Base-by-base conservation (phyloP, 1,140 invertebrate species). In the Lasaia peninsularis region DNA sequence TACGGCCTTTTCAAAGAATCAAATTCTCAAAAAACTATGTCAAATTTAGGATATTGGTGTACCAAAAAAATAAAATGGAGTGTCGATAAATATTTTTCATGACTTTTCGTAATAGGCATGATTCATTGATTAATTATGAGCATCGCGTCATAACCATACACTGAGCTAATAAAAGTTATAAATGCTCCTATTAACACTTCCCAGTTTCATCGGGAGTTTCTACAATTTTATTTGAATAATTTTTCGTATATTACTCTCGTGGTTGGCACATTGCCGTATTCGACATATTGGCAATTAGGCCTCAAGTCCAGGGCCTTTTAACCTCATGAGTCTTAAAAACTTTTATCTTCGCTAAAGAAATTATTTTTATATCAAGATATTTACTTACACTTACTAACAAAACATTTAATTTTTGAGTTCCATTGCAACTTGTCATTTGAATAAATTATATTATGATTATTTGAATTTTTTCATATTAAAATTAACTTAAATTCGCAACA, bases 241-340 rank as follows among this genome's bases (percentile, higher is more conserved):
- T 77, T n/a, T 75, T 69, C 53, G 58, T 71, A 60, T 69, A 65
- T 52, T 48, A 8, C 20, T 44, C 52, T 71, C 73, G 75, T 78
- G 73, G 62, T 73, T 73, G 62, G 65, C 71, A 78, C 69, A 73
- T 84, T 74, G 24, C 5, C 24, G 24, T 28, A 28, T 28, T 28
- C 8, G 8, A 0, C 24, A 28, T 28, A 28, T 6, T 7, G 8
- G 24, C 24, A 4, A 6, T 28, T 28, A 7, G 24, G 24, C 5
- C 24, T 6, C 4, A 28, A 6, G 24, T 6, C 24, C 24, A 28
- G 24, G 24, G 24, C 24, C 24, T 7, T 28, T 28, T 28, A 2
- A 24, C 21, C n/a, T n/a, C n/a, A n/a, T n/a, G n/a, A n/a, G n/a
- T n/a, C n/a, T n/a, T n/a, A n/a, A n/a, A n/a, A n/a, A n/a, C n/a